These are phyloP conservation scores for Tyrannus savana DNA, from an alignment of 2,113 vertebrate species.

Conservation along the genomic window DNA sequence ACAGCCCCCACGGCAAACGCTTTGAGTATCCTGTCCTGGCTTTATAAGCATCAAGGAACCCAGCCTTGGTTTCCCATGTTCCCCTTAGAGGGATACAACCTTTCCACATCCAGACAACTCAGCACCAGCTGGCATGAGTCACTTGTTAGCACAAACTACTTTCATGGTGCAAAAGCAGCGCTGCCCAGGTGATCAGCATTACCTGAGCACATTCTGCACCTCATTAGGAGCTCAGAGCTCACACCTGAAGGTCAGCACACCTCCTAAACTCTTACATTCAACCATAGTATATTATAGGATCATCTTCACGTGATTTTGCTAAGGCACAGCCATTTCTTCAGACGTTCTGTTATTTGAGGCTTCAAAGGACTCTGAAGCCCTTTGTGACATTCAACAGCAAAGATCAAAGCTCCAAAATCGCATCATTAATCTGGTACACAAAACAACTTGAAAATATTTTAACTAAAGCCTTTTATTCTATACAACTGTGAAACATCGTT, in stretches of 20 bases:
- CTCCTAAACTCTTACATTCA: not conserved
- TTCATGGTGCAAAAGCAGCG: not conserved
- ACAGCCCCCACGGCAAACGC: not conserved
- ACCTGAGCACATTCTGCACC: not conserved
- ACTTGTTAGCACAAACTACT: not conserved
- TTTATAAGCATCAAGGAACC: not conserved
- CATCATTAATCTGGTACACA: not conserved
- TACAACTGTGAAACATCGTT: constrained; percentile 77
- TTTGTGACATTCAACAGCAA: not conserved
- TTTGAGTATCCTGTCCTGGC: not conserved
- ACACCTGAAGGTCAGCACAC: not conserved
- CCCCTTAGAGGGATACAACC: not conserved
- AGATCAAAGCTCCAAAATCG: not conserved
- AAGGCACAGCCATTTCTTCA: not conserved
- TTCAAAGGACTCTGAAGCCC: not conserved
- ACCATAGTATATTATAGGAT: not conserved
- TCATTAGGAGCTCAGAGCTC: not conserved
- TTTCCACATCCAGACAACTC: not conserved
- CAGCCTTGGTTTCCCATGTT: not conserved
- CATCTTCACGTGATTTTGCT: not conserved
- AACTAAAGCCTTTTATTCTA: constrained; percentile 83
- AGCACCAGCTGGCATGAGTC: not conserved
- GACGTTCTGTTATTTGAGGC: not conserved
- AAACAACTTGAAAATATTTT: constrained; percentile 49
- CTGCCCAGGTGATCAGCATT: fast-evolving